A percentile compares a stretch with the other conserved stretches of the same genome.
phyloP scores from a whole-genome alignment of 1,140 invertebrate genomes.

The Drosophila kurseongensis region DNA sequence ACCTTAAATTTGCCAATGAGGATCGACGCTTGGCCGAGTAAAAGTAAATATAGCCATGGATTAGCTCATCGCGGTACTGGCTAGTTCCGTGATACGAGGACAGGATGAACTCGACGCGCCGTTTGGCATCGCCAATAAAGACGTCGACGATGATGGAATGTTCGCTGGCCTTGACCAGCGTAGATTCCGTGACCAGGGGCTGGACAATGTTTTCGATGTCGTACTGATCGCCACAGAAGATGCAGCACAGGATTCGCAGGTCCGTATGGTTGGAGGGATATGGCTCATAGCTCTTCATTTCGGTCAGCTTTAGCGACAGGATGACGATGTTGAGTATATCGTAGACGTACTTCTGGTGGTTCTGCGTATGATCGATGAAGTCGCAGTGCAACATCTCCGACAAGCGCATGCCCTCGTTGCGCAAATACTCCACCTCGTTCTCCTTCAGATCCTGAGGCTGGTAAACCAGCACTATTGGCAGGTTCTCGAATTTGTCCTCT shows the following conservation, averaged over 20 bases:
- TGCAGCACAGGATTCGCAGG: constrained; percentile 95
- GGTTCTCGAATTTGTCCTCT: constrained; percentile 93
- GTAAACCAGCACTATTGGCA: constrained; percentile 96
- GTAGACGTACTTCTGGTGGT: constrained; percentile 84
- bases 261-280: constrained; percentile 84
- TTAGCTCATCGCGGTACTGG: constrained; percentile 95
- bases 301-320: constrained; percentile 75
- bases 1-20: constrained; percentile 96
- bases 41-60: constrained; percentile 98
- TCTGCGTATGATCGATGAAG: constrained; percentile 83
- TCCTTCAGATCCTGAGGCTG: constrained; percentile 93
- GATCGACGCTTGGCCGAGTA: constrained; percentile 98
- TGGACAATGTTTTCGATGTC: constrained; percentile 95
- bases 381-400: constrained; percentile 90
- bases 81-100: constrained; percentile 98
- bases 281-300: constrained; percentile 81
- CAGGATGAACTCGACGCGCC: constrained; percentile 96
- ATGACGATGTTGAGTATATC: constrained; percentile 83
- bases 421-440: constrained; percentile 91
- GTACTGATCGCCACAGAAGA: constrained; percentile 98
- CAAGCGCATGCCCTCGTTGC: constrained; percentile 95
- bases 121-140: constrained; percentile 94
- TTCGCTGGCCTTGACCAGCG: constrained; percentile 93
- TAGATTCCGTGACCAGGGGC: constrained; percentile 94
- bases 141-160: constrained; percentile 95